Conservation (phyloP, 2,113 vertebrate species). For the Podilymbus podiceps region DNA sequence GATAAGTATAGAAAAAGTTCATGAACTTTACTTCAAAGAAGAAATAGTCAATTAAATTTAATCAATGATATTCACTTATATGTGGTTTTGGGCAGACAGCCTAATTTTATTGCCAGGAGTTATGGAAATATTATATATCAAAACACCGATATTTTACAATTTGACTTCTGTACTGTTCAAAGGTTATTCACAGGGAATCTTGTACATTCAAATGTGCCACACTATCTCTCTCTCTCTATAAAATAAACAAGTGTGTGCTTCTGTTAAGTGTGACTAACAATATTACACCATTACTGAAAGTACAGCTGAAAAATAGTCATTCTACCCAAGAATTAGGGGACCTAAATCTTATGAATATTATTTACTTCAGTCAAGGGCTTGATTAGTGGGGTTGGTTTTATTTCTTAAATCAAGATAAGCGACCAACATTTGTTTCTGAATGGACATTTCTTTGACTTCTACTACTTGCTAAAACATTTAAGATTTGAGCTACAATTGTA, state of each 20-base stretch:
- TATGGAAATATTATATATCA: neutral
- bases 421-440: neutral
- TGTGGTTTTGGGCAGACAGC: neutral
- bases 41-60: neutral
- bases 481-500: neutral
- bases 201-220: neutral
- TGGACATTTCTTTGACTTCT: neutral
- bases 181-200: neutral
- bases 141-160: neutral
- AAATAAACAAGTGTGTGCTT: neutral
- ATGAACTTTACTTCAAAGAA: neutral
- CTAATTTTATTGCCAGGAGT: neutral
- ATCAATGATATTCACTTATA: neutral
- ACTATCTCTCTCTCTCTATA: fast-evolving
- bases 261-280: neutral
- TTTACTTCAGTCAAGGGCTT: neutral
- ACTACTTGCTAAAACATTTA: neutral
- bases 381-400: fast-evolving
- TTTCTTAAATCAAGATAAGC: neutral
- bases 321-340: neutral
- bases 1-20: neutral
- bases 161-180: neutral
- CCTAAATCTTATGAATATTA: neutral
- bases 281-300: neutral
- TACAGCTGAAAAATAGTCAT: neutral